Base-by-base conservation (phyloP, 2,888 invertebrate genomes). In the Coelopa pilipes region DNA sequence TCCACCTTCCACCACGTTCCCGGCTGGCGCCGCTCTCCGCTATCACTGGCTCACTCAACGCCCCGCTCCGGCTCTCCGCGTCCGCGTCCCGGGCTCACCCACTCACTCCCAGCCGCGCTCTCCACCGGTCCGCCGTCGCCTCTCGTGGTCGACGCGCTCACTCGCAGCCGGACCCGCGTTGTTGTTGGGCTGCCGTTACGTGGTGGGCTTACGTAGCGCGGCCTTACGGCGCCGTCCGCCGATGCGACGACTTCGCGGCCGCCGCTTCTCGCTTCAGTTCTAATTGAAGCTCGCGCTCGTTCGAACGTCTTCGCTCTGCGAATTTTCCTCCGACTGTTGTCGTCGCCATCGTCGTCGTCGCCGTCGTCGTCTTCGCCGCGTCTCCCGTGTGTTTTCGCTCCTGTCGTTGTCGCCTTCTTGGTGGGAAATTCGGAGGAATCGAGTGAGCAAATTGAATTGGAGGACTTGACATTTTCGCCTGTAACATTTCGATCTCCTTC, bases 231-330 rank as follows among this genome's bases (percentile, higher is more conserved):
- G n/a, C n/a, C 34, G 34, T 2, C 34, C 34, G 34, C 34, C 34
- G n/a, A 34, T 34, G 34, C 2, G 15, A 3, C 57, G 57, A 57
- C 57, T 17, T 15, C 46, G 67, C 34, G n/a, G 55, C 34, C 24
- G 67, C 65, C 55, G 67, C 34, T 68, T 68, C 55, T 34, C 4
- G 24, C 21, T 70, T 70, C 62, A 70, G 70, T 70, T 70, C 50
- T 62, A 12, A 45, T 53, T 70, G 53, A 70, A 50, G 45, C 62
- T 34, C 47, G 50, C 50, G 46, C 15, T 13, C 10, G 60, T 60
- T 70, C 60, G 50, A 53, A 53, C n/a, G 69, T 65, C 49, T 50
- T 50, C 59, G 57, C 11, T 46, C 12, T 10, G 19, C 46, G 19
- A 65, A 17, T 24, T 47, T 17, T 62, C 49, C 17, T 15, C 17